Evolutionary conservation across 2,888 invertebrate genomes (phyloP), one percentile per base, ranked within the genome.

Genomic region (Cotesia congregata): DNA sequence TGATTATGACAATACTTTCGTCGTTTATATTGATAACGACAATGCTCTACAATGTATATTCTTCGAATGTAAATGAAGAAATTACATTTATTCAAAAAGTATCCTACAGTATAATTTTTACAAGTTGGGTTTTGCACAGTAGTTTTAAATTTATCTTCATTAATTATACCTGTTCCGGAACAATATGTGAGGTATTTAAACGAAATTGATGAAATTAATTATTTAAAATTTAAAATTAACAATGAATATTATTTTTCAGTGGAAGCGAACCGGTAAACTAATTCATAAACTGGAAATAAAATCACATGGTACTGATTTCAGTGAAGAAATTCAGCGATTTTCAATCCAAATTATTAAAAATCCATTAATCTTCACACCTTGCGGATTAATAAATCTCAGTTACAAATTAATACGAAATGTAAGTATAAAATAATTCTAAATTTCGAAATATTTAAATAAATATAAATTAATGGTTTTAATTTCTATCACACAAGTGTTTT

Each of bases 291-390:
- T 78, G 3, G 40, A 64, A 50, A 59, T 59, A 4, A 1, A 41
- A n/a, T 60, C 6, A n/a, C 17, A 20, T 0, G 61, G 72, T 20
- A 5, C 61, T 3, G 74, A 79, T 68, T 76, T 77, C 15, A 40
- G 38, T 7, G 30, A 72, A 9, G 74, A 79, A 73, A 78, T 82
- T 38, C 50, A 76, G 7, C 80, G 77, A 62, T 82, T 80, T 50
- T 73, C 75, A 17, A 40, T 81, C 3, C 82, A 82, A 75, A 67
- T 82, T 61, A 77, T 78, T 30, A 76, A 77, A 17, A 74, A 80
- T 77, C 81, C 78, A 59, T n/a, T 79, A 15, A 50, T n/a, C 5
- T 81, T 82, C 30, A 71, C 76, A 12, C 80, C 79, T 12, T 76
- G 60, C 65, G 81, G 81, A 39, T 77, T 82, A 12, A 74, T 81